phyloP scores from a whole-genome alignment of 2,797 vertebrate species.

The Holocentrus rufus region DNA sequence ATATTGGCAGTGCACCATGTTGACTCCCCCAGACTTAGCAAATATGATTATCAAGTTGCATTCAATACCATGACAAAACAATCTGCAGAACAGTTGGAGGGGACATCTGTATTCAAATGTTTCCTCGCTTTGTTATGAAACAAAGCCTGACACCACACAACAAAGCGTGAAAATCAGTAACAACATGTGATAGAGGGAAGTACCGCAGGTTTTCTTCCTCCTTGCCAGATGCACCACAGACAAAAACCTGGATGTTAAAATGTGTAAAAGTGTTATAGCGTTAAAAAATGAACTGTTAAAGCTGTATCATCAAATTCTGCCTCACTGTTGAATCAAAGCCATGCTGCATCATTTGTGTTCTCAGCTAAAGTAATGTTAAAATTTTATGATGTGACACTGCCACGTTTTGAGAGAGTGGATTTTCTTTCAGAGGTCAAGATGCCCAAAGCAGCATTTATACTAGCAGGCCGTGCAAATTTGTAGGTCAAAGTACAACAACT shows the following conservation, averaged over 20 bases:
- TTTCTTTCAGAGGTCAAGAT: no score
- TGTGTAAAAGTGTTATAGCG: neutral
- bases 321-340: no score
- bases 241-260: slow-evolving; percentile 28
- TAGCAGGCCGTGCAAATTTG: no score
- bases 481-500: no score
- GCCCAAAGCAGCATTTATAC: no score
- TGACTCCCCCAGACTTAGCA: slow-evolving; percentile 8
- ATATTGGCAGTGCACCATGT: neutral
- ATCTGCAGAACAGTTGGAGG: slow-evolving; percentile 60
- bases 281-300: neutral
- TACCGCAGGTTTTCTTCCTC: slow-evolving; percentile 68
- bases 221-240: slow-evolving; percentile 49
- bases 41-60: slow-evolving; percentile 23
- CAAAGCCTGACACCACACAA: slow-evolving; percentile 2
- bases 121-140: slow-evolving; percentile 59
- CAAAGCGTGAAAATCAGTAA: slow-evolving; percentile 32
- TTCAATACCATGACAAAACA: slow-evolving; percentile 50
- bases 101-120: slow-evolving; percentile 37
- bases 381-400: no score
- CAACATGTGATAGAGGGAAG: slow-evolving; percentile 63
- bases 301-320: neutral
- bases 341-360: no score
- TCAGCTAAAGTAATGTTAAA: no score
- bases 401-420: no score